These are phyloP conservation scores for Oceanites oceanicus DNA, from an alignment of 2,113 vertebrate species.

Conservation along the genomic window DNA sequence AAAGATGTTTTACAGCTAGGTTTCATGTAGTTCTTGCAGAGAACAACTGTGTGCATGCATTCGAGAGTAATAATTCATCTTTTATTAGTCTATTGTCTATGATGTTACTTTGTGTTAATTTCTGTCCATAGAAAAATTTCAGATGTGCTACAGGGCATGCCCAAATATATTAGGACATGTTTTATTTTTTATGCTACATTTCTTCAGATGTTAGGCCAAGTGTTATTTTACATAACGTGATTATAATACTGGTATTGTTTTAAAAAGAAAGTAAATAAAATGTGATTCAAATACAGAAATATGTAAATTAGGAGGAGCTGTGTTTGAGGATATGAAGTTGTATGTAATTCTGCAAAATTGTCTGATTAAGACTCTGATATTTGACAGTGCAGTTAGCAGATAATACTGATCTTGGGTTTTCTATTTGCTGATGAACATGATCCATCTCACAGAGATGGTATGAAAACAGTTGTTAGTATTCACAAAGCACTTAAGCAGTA, in stretches of 20 bases:
- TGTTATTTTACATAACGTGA: not conserved
- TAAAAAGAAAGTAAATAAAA: not conserved
- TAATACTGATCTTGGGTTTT: not conserved
- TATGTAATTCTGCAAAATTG: not conserved
- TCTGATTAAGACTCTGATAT: not conserved
- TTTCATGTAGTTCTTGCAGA: not conserved
- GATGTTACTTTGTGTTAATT: not conserved
- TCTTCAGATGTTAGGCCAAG: not conserved
- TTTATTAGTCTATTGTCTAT: not conserved
- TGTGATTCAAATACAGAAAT: not conserved
- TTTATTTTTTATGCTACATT: not conserved
- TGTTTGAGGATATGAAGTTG: not conserved
- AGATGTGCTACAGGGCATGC: not conserved
- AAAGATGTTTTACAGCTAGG: not conserved
- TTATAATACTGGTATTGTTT: not conserved
- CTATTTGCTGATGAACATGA: not conserved
- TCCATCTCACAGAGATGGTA: not conserved
- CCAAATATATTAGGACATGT: not conserved
- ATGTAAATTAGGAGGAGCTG: rapidly evolving
- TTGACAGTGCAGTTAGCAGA: not conserved
- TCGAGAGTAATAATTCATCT: not conserved
- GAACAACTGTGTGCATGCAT: not conserved
- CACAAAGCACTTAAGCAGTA: not conserved
- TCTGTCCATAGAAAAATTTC: not conserved
- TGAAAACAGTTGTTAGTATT: not conserved